These are phyloP conservation scores for Amphimallon solstitiale DNA, from an alignment of 2,888 invertebrate genomes.

Conservation along the genomic window DNA sequence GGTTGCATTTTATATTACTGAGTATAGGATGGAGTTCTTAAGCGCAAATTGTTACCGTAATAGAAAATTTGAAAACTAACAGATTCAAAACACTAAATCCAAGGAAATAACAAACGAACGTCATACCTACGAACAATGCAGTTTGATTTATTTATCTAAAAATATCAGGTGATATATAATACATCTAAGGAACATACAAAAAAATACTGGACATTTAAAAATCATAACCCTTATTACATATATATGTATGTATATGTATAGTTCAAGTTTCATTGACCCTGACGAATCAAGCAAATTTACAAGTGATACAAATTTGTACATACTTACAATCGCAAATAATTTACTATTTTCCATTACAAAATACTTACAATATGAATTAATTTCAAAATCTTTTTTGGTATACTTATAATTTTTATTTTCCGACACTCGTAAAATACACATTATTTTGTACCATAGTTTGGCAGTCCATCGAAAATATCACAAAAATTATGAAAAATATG, in stretches of 20 bases:
- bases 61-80: conserved; percentile 23
- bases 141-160: conserved; percentile 35
- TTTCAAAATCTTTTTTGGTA: conserved; percentile 8
- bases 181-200: conserved; percentile 39
- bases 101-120: conserved; percentile 13
- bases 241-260: background rate
- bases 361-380: background rate
- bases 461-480: conserved; percentile 40
- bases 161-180: conserved; percentile 26
- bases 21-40: background rate
- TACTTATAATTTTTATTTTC: background rate
- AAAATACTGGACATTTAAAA: conserved; percentile 41
- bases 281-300: conserved; percentile 18
- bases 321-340: conserved; percentile 4
- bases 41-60: conserved; percentile 27
- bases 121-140: conserved; percentile 8
- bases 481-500: conserved; percentile 36
- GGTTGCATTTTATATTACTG: too few species aligned
- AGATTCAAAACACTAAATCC: background rate
- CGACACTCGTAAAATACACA: conserved; percentile 37
- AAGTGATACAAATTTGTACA: conserved; percentile 9
- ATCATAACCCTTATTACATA: conserved; percentile 17
- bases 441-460: conserved; percentile 41
- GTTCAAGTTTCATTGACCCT: conserved; percentile 1
- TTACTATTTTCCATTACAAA: conserved; percentile 14